These are phyloP conservation scores for Empis stercorea DNA, from an alignment of 2,888 invertebrate genomes.

Conservation along the genomic window DNA sequence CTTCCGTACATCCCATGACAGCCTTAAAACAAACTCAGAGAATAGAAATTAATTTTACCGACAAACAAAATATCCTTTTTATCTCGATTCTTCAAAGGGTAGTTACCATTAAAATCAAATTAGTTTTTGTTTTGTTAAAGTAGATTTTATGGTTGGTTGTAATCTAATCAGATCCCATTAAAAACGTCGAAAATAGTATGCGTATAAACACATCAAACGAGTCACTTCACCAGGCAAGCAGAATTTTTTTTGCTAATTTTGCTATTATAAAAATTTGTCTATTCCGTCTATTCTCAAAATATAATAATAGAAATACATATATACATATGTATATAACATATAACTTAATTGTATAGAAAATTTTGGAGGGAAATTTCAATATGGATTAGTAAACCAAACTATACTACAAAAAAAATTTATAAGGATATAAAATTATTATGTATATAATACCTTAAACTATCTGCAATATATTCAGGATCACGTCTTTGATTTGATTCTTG, in stretches of 20 bases:
- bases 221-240: constrained; percentile 5
- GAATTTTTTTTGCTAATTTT: neutral
- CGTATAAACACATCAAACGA: constrained; percentile 6
- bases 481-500: constrained; percentile 49
- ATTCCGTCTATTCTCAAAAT: neutral
- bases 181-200: neutral
- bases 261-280: neutral
- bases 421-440: neutral
- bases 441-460: constrained; percentile 32
- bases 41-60: too few relatives aligned
- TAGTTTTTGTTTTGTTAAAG: neutral
- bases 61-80: too few relatives aligned
- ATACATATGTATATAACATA: too few relatives aligned
- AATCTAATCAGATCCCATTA: neutral
- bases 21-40: too few relatives aligned
- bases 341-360: too few relatives aligned
- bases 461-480: constrained; percentile 39
- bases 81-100: too few relatives aligned
- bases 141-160: neutral
- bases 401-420: neutral
- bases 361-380: too few relatives aligned
- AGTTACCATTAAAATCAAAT: too few relatives aligned
- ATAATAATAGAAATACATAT: too few relatives aligned
- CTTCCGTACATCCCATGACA: too few relatives aligned
- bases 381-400: neutral